phyloP scores from a whole-genome alignment of 2,797 vertebrate genomes.

The Podargus strigoides region DNA sequence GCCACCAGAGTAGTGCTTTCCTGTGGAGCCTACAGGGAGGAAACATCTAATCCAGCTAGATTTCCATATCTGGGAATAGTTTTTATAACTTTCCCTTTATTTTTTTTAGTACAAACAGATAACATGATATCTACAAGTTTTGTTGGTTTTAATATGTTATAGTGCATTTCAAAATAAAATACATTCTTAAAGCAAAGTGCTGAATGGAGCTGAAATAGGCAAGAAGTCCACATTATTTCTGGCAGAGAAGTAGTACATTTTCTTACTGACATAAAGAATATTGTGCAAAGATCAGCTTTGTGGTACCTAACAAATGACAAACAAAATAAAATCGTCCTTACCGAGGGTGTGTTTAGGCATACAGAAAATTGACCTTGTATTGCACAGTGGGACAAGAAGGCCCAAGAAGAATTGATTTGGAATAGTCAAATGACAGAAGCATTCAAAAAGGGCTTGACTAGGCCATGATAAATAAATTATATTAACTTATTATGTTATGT shows the following conservation, averaged over 20 bases:
- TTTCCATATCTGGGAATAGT: not conserved
- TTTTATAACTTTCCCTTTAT: not conserved
- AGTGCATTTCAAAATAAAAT: not conserved
- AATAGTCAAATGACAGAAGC: not conserved
- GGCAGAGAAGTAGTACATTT: not conserved
- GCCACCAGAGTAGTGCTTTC: not conserved
- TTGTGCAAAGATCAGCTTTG: not conserved
- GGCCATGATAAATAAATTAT: not conserved
- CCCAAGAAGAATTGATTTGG: not conserved
- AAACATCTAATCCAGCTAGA: not conserved
- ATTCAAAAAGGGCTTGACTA: not conserved
- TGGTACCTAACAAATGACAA: not conserved
- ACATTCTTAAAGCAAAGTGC: not conserved
- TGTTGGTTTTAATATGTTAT: not conserved
- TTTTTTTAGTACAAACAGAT: not conserved
- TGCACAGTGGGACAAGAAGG: conserved; percentile 3
- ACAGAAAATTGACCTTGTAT: conserved; percentile 35
- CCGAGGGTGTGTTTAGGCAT: not conserved
- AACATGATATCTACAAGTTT: not conserved
- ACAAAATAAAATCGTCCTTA: conserved; percentile 9
- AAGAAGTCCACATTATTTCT: not conserved
- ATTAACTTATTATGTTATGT: not conserved
- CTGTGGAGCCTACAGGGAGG: not conserved
- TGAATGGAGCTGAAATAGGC: not conserved
- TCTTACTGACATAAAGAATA: conserved; percentile 1